Evolutionary conservation across 2,113 vertebrate genomes (phyloP).

Genomic region (Gopherus evgoodei): DNA sequence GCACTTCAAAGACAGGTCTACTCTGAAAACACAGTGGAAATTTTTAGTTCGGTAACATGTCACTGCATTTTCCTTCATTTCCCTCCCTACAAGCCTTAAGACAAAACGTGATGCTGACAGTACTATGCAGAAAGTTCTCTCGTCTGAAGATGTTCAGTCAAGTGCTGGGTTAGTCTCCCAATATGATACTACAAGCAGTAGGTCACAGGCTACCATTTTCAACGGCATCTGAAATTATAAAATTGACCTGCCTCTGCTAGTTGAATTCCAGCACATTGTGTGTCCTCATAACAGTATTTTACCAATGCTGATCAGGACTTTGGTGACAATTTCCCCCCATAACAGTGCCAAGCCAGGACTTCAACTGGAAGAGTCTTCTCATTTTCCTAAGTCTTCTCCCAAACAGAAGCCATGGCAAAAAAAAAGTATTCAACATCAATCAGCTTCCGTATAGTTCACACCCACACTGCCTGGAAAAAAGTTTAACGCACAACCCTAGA

Average conservation of each 20-base stretch:
- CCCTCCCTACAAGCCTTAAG: constrained; percentile 21
- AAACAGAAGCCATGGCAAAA: neutral
- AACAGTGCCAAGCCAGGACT: neutral
- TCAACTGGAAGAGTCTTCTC: neutral
- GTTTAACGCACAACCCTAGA: neutral
- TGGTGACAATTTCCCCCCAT: neutral
- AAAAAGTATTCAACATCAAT: rapidly evolving
- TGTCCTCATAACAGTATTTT: neutral
- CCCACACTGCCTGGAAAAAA: neutral
- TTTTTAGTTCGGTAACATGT: constrained; percentile 20
- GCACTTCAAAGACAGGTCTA: constrained; percentile 14
- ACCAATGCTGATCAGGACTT: neutral
- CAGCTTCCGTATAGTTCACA: neutral
- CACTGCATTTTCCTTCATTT: constrained; percentile 6
- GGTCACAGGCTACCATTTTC: neutral
- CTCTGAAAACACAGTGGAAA: neutral
- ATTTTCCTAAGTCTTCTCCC: neutral
- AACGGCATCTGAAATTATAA: neutral
- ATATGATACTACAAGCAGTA: neutral
- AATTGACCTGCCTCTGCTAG: neutral
- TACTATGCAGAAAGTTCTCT: neutral
- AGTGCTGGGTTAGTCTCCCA: neutral
- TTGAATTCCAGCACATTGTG: rapidly evolving
- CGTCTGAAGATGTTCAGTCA: neutral
- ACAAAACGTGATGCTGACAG: neutral